Conservation (phyloP, 2,888 invertebrate species). For the Caenorhabditis macrosperma region DNA sequence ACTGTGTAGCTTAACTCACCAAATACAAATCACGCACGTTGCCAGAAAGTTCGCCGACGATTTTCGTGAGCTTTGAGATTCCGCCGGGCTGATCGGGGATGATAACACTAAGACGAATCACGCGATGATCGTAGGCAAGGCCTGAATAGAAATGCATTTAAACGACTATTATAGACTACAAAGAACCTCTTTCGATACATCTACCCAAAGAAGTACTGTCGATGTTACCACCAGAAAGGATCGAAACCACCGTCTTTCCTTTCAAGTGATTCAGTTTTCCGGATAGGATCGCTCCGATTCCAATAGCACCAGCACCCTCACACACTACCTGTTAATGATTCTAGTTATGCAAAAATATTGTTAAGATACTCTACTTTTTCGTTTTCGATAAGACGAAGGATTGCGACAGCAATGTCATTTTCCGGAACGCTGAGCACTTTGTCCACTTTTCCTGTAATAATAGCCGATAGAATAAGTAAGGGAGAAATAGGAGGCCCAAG, state of each 20-base stretch:
- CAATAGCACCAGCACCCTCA: constrained; percentile 91
- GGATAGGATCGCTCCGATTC: constrained; percentile 89
- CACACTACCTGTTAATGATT: constrained; percentile 86
- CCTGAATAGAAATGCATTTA: constrained; percentile 30
- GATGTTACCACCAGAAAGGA: constrained; percentile 83
- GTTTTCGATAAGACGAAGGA: constrained; percentile 81
- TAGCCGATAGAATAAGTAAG: no score
- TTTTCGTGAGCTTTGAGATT: constrained; percentile 80
- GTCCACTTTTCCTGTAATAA: constrained; percentile 85
- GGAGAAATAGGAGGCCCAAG: no score
- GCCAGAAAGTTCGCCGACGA: constrained; percentile 77
- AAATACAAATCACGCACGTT: constrained; percentile 55
- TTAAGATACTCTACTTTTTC: constrained; percentile 66
- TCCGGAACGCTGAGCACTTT: constrained; percentile 79
- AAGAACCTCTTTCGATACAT: constrained; percentile 79
- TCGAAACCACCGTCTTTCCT: constrained; percentile 80
- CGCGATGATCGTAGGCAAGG: constrained; percentile 84
- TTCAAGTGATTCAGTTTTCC: constrained; percentile 83
- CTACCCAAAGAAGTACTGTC: constrained; percentile 83
- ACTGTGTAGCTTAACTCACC: constrained; percentile 13
- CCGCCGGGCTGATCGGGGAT: constrained; percentile 82
- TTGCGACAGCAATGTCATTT: constrained; percentile 82
- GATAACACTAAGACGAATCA: constrained; percentile 81
- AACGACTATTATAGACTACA: not conserved
- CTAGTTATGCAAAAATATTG: no score